Percentiles rank a stretch among this genome's conserved stretches.
Conservation (phyloP, 1,140 invertebrate genomes). For the Apis laboriosa region DNA sequence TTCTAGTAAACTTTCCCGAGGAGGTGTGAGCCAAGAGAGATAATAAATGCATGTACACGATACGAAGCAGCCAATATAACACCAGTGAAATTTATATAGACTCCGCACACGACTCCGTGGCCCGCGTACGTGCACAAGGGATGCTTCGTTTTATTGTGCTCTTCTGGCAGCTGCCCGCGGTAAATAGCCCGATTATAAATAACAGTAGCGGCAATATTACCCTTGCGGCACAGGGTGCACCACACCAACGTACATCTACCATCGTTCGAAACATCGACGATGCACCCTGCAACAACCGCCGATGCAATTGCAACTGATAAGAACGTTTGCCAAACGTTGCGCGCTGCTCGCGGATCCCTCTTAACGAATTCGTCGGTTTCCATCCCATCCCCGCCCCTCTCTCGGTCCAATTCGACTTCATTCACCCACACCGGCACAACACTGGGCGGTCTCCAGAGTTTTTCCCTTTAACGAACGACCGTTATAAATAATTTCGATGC, state of each 20-base stretch:
- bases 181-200: slow-evolving; percentile 74
- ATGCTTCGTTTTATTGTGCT: slow-evolving; percentile 70
- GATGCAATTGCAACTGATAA: slow-evolving; percentile 63
- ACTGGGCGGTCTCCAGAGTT: slow-evolving; percentile 60
- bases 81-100: slow-evolving; percentile 55
- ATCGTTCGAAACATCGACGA: slow-evolving; percentile 31
- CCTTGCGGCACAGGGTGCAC: slow-evolving; percentile 10
- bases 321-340: slow-evolving; percentile 65
- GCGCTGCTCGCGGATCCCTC: slow-evolving; percentile 9
- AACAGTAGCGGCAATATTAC: slow-evolving; percentile 63
- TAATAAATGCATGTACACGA: slow-evolving; percentile 66
- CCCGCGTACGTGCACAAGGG: slow-evolving; percentile 5
- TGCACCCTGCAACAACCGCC: slow-evolving; percentile 35
- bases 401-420: slow-evolving; percentile 11
- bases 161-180: slow-evolving; percentile 71
- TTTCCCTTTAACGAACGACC: slow-evolving; percentile 74
- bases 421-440: slow-evolving; percentile 7
- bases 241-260: neutral
- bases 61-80: slow-evolving; percentile 52
- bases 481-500: slow-evolving; percentile 77
- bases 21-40: slow-evolving; percentile 44
- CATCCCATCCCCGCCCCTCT: slow-evolving; percentile 1
- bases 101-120: neutral
- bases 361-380: slow-evolving; percentile 48
- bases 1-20: slow-evolving; percentile 63